A percentile compares a stretch with the other conserved stretches of the same genome.
Evolutionary conservation across 2,797 vertebrate species (phyloP).

Genomic region (Ciconia nigra): DNA sequence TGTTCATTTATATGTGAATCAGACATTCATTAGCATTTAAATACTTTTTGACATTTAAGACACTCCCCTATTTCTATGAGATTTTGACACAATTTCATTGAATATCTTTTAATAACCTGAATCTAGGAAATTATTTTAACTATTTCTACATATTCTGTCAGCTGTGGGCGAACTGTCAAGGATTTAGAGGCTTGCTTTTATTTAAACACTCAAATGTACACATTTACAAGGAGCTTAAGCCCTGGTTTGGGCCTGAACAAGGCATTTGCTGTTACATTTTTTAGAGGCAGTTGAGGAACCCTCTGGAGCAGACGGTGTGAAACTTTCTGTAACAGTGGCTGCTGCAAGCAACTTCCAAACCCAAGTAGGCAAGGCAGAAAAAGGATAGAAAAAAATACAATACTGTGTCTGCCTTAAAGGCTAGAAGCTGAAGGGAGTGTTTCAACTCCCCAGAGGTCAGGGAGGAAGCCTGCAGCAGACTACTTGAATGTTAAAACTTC

Average conservation of each 20-base stretch:
- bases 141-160: not conserved
- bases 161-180: not conserved
- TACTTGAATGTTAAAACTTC: not conserved
- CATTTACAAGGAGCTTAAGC: not conserved
- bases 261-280: not conserved
- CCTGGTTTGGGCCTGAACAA: not conserved
- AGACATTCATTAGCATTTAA: slow-evolving; percentile 61
- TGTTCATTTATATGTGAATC: slow-evolving; percentile 39
- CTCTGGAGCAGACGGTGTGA: not conserved
- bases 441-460: not conserved
- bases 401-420: not conserved
- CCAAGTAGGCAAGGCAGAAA: not conserved
- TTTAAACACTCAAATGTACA: not conserved
- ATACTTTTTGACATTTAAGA: slow-evolving; percentile 54
- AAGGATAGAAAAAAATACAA: not conserved
- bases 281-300: not conserved
- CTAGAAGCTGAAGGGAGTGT: not conserved
- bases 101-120: slow-evolving; percentile 33
- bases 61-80: slow-evolving; percentile 30
- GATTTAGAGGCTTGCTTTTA: not conserved
- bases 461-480: not conserved
- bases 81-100: slow-evolving; percentile 18
- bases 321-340: not conserved
- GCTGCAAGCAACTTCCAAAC: not conserved
- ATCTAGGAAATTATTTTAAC: slow-evolving; percentile 34